A percentile compares a stretch with the other conserved stretches of the same genome.
These are phyloP conservation scores for Melipona beecheii DNA, from an alignment of 2,888 invertebrate species.

Conservation along the genomic window DNA sequence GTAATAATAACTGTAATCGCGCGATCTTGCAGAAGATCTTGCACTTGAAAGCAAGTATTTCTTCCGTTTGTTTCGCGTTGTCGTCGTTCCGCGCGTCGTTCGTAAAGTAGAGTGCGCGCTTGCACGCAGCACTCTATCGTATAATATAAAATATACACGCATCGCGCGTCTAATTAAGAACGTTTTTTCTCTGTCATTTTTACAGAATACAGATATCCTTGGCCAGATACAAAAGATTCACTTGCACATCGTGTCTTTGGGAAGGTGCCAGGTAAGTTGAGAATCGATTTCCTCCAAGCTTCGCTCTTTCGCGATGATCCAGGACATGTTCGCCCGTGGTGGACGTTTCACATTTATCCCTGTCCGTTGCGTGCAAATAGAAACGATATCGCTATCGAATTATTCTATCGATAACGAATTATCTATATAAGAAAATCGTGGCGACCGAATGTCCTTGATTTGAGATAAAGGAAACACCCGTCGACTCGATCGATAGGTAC, in stretches of 20 bases:
- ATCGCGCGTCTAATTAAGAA: not conserved
- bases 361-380: slow-evolving; percentile 25
- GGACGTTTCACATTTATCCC: slow-evolving; percentile 43
- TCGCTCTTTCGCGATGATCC: slow-evolving; percentile 56
- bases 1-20: slow-evolving; percentile 11
- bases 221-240: slow-evolving; percentile 87
- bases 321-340: slow-evolving; percentile 36
- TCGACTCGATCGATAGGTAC: slow-evolving; percentile 16
- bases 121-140: not conserved
- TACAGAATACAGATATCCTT: slow-evolving; percentile 85
- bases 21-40: not conserved
- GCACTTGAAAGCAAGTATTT: not conserved
- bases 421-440: not conserved
- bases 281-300: slow-evolving; percentile 59
- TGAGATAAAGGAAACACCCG: not conserved
- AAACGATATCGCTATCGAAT: slow-evolving; percentile 19
- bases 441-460: not conserved
- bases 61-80: not conserved
- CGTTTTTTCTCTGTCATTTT: slow-evolving; percentile 56
- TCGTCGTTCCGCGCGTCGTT: not conserved
- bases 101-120: not conserved
- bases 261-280: slow-evolving; percentile 86
- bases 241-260: slow-evolving; percentile 86
- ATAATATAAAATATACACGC: slow-evolving; percentile 4
- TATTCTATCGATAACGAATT: slow-evolving; percentile 19